A percentile compares a stretch with the other conserved stretches of the same genome.
phyloP scores from a whole-genome alignment of 2,797 vertebrate genomes.

The Thripadectes ignobilis region DNA sequence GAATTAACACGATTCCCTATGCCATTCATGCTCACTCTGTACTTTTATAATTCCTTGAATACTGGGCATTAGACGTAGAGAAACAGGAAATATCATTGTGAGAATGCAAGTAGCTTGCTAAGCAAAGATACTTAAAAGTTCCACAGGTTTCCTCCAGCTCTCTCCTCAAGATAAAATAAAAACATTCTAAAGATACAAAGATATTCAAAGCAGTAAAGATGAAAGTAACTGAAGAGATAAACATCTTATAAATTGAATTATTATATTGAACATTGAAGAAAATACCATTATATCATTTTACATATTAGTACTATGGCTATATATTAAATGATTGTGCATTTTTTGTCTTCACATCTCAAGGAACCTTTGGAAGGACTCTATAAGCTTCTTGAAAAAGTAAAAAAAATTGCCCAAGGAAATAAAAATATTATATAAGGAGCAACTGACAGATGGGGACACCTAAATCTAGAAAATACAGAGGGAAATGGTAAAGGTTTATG shows the following conservation, averaged over 20 bases:
- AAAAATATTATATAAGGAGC: accelerated
- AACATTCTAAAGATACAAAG: background rate
- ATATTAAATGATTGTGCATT: background rate
- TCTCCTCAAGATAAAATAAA: background rate
- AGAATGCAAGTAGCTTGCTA: background rate
- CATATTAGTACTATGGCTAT: background rate
- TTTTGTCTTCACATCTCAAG: background rate
- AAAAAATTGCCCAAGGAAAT: background rate
- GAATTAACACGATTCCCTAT: background rate
- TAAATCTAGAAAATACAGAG: background rate
- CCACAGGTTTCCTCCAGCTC: background rate
- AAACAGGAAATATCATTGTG: background rate
- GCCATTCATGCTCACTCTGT: background rate
- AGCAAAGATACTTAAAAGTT: background rate
- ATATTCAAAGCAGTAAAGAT: background rate
- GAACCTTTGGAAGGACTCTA: background rate
- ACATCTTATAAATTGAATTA: background rate
- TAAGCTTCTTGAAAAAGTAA: background rate
- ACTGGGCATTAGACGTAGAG: background rate
- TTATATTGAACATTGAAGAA: background rate
- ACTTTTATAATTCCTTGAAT: background rate
- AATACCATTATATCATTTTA: background rate
- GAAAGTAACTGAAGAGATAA: background rate
- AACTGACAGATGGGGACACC: background rate
- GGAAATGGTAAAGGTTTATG: background rate